phyloP scores from a whole-genome alignment of 2,797 vertebrate genomes.

The Valencia hispanica region DNA sequence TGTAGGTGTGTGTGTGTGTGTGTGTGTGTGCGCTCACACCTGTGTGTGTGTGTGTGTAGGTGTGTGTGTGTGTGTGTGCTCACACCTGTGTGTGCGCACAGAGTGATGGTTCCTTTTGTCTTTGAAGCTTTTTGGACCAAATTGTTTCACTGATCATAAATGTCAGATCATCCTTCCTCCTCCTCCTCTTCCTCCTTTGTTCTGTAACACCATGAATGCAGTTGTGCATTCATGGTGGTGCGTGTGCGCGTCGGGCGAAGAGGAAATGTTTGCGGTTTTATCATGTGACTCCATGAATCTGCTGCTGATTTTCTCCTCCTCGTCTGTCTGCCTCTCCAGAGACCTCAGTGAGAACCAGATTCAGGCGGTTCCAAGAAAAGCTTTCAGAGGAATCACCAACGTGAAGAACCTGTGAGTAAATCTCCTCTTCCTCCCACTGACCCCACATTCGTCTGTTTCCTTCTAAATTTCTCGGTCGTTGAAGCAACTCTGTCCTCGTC shows the following conservation, averaged over 20 bases:
- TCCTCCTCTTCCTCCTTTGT: conserved; percentile 53
- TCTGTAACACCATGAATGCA: conserved; percentile 57
- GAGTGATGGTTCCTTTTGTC: conserved; percentile 65
- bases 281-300: conserved; percentile 49
- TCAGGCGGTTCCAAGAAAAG: conserved; percentile 95
- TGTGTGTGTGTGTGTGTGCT: too few species aligned
- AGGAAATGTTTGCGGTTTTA: conserved; percentile 60
- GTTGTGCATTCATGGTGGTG: conserved; percentile 12
- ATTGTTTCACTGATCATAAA: conserved; percentile 76
- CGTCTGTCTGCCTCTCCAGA: conserved; percentile 76
- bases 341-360: conserved; percentile 99
- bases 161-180: conserved; percentile 71
- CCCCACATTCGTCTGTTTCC: not conserved
- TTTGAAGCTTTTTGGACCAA: conserved; percentile 74
- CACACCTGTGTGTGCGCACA: too few species aligned
- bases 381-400: conserved; percentile 94
- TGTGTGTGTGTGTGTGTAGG: too few species aligned
- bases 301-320: conserved; percentile 48
- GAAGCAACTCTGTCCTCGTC: too few species aligned
- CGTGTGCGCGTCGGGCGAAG: not conserved
- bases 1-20: too few species aligned
- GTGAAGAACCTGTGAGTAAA: conserved; percentile 97
- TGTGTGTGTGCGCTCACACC: too few species aligned
- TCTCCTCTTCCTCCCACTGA: not conserved
- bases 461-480: not conserved